A percentile compares a stretch with the other conserved stretches of the same genome.
Evolutionary conservation across 2,113 vertebrate species (phyloP).

Genomic region (Talpa occidentalis): DNA sequence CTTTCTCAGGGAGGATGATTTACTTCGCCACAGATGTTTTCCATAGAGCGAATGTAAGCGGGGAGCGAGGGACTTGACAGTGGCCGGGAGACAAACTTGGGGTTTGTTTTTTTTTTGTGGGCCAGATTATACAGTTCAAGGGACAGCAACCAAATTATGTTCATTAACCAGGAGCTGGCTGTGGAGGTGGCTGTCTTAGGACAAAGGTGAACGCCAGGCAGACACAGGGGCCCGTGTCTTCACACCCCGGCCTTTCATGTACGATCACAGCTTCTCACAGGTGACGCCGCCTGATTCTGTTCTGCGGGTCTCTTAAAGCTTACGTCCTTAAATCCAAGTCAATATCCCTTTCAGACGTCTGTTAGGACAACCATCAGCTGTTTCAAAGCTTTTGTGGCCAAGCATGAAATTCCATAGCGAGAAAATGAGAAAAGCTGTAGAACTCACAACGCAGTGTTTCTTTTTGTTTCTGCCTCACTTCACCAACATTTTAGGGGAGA

Average conservation of each 20-base stretch:
- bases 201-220: constrained; percentile 74
- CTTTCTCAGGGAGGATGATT: constrained; percentile 83
- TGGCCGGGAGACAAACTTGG: constrained; percentile 81
- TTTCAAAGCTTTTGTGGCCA: not conserved
- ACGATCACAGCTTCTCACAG: not conserved
- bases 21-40: constrained; percentile 88
- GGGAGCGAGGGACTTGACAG: constrained; percentile 82
- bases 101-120: constrained; percentile 73
- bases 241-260: not conserved
- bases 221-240: constrained; percentile 35
- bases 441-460: not conserved
- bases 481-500: not conserved
- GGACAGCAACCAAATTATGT: constrained; percentile 80
- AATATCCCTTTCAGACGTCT: not conserved
- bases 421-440: not conserved
- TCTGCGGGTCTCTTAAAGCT: not conserved
- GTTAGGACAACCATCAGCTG: not conserved
- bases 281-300: not conserved
- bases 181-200: constrained; percentile 71
- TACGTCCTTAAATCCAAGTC: not conserved
- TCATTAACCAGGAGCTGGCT: constrained; percentile 78
- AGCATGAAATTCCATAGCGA: not conserved
- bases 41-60: constrained; percentile 85
- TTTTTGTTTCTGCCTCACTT: not conserved
- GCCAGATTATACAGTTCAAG: constrained; percentile 81